Conservation (phyloP, 2,888 invertebrate genomes). For the Melieria picta region DNA sequence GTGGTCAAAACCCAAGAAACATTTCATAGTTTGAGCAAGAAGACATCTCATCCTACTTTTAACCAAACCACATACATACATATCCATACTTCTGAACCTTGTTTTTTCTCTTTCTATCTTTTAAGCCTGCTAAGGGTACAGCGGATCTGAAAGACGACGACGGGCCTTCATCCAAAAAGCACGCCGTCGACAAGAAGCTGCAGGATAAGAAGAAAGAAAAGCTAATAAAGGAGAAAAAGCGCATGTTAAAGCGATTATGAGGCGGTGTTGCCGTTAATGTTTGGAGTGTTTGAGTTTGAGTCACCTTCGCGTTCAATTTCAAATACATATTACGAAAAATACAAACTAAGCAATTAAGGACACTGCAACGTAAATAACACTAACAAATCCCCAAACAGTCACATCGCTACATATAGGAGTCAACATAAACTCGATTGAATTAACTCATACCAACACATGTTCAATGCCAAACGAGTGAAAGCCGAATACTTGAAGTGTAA, state of each 20-base stretch:
- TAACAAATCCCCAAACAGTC: too few relatives aligned
- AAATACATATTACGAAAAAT: slow-evolving; percentile 12
- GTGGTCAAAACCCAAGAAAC: neutral
- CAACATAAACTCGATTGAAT: too few relatives aligned
- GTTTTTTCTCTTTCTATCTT: slow-evolving; percentile 6
- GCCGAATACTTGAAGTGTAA: too few relatives aligned
- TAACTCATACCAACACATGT: too few relatives aligned
- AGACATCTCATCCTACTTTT: neutral
- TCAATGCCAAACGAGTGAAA: too few relatives aligned
- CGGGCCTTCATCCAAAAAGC: slow-evolving; percentile 85
- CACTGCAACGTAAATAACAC: too few relatives aligned
- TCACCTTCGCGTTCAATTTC: slow-evolving; percentile 27
- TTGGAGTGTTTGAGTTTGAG: neutral
- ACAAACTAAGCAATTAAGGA: slow-evolving; percentile 8
- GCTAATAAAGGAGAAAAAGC: slow-evolving; percentile 83
- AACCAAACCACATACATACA: neutral
- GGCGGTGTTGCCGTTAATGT: slow-evolving; percentile 35
- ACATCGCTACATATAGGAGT: too few relatives aligned
- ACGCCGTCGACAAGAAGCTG: slow-evolving; percentile 82
- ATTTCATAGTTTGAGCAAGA: neutral
- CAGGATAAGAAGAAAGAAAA: slow-evolving; percentile 76
- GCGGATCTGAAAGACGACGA: slow-evolving; percentile 67
- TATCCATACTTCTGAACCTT: neutral
- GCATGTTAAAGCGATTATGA: slow-evolving; percentile 88
- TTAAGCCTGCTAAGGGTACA: slow-evolving; percentile 67